Evolutionary conservation across 1,140 invertebrate genomes (phyloP), one percentile per base, ranked within the genome.

Genomic region (Drosophila suzukii): DNA sequence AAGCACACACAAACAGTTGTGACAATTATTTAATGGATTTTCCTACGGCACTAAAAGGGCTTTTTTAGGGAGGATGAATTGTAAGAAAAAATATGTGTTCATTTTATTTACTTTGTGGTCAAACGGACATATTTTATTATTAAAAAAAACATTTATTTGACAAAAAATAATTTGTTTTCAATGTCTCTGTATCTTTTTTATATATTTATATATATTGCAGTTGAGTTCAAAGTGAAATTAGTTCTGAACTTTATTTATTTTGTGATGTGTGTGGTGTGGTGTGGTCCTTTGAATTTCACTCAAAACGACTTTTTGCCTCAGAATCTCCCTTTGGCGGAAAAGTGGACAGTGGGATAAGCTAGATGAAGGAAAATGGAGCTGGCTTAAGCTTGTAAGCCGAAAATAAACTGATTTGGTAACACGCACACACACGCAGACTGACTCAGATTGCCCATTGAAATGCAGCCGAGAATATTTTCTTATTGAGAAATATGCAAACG

Each of bases 401-500:
- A 59, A 71, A 63, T 75, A 75, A 62, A 74, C 68, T 62, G 71
- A 75, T 75, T 63, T 54, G 53, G 39, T 46, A 41, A 55, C 51
- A 55, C 30, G 24, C 54, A 50, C 36, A 36, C 24, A 30, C 36
- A 66, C 13, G 59, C 11, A 15, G 4, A 38, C 17, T 47, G 1
- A 38, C 66, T 58, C 56, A 20, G 49, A 68, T 76, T 55, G 49
- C 54, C 72, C 59, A 56, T 50, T 75, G 67, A 54, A 66, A 50
- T 82, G 67, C 67, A 74, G 51, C 61, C 59, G 27, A 74, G 62
- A 36, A 58, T 80, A 84, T 80, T 68, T 72, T 85, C 49, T 68
- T 77, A 84, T 81, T 85, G 81, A 61, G 81, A 84, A 73, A 81
- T 85, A 85, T 84, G 81, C 81, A 83, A 70, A 79, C 81, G 60